A percentile compares a stretch with the other conserved stretches of the same genome.
Conservation (phyloP, 2,797 vertebrate genomes). For the Premnoplex brunnescens region DNA sequence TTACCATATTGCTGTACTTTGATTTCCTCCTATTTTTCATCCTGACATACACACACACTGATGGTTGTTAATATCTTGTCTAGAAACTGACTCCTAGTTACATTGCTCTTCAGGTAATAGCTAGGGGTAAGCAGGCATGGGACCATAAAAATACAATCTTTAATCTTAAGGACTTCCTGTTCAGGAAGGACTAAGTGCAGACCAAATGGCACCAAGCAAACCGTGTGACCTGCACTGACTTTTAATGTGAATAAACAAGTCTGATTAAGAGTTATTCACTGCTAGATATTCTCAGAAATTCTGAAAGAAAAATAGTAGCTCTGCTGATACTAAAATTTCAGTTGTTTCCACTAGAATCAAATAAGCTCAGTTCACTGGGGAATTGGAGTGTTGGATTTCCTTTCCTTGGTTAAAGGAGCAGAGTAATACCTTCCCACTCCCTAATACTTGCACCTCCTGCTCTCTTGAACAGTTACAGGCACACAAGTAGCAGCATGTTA, state of each 20-base stretch:
- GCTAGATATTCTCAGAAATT: conserved; percentile 24
- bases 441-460: background rate
- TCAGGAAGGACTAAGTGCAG: conserved; percentile 75
- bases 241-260: conserved; percentile 72
- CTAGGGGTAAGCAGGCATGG: conserved; percentile 55
- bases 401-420: conserved; percentile 11
- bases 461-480: background rate
- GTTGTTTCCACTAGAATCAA: conserved; percentile 43
- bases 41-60: conserved; percentile 47
- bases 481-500: background rate
- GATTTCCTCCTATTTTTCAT: conserved; percentile 70
- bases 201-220: conserved; percentile 76
- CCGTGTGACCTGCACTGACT: conserved; percentile 65
- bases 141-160: conserved; percentile 79
- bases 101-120: conserved; percentile 72
- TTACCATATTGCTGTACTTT: conserved; percentile 25
- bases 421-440: background rate
- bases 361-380: conserved; percentile 14
- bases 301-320: conserved; percentile 47
- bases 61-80: conserved; percentile 67
- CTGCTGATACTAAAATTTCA: conserved; percentile 34
- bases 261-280: conserved; percentile 67
- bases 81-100: conserved; percentile 63
- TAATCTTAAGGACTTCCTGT: conserved; percentile 83
- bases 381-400: conserved; percentile 9